Evolutionary conservation across 2,797 vertebrate genomes (phyloP).

Genomic region (Euphonia xanthogaster): DNA sequence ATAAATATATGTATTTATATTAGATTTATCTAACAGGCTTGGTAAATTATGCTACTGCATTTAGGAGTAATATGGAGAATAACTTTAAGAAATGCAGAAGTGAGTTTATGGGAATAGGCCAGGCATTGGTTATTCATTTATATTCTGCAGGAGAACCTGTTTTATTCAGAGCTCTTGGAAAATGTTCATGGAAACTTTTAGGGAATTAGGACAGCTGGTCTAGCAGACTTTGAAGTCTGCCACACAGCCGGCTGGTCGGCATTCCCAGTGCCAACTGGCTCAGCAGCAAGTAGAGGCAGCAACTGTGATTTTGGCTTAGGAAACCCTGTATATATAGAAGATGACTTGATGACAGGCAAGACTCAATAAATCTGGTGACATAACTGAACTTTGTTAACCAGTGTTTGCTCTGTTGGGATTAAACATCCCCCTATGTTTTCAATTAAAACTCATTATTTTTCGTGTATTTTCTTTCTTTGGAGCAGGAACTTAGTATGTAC

Average conservation of each 20-base stretch:
- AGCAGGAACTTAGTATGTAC: background rate
- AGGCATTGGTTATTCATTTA: conserved; percentile 7
- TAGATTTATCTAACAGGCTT: background rate
- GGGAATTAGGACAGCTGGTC: conserved; percentile 51
- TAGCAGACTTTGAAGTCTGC: conserved; percentile 54
- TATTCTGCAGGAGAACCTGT: conserved; percentile 38
- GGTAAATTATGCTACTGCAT: background rate
- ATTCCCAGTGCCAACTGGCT: conserved; percentile 61
- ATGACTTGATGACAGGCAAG: conserved; percentile 49
- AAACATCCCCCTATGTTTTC: background rate
- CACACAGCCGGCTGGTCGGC: conserved; percentile 5
- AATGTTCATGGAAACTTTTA: conserved; percentile 42
- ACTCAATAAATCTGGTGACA: conserved; percentile 56
- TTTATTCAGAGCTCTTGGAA: conserved; percentile 44
- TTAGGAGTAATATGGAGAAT: background rate
- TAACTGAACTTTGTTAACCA: conserved; percentile 39
- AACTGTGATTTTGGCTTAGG: conserved; percentile 43
- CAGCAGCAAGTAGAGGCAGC: conserved; percentile 44
- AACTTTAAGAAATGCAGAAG: background rate
- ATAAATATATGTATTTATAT: background rate
- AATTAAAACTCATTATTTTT: background rate
- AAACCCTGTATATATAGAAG: conserved; percentile 38
- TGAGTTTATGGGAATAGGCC: background rate
- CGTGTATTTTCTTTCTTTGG: background rate
- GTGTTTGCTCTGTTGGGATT: conserved; percentile 20